These are phyloP conservation scores for Phoxinus dragarum DNA, from an alignment of 2,797 vertebrate genomes.

Conservation along the genomic window DNA sequence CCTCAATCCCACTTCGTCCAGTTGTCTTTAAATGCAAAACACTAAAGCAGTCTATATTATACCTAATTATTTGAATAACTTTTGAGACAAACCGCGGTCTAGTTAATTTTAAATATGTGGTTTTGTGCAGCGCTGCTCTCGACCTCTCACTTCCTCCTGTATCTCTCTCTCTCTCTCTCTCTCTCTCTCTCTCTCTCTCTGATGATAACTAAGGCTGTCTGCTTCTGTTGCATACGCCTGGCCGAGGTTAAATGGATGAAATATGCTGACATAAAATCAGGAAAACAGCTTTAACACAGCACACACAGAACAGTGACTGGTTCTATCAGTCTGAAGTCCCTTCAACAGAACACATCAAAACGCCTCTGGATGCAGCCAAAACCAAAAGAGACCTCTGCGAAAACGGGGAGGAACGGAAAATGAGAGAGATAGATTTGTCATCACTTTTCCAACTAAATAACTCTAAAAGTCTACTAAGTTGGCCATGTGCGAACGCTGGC, in stretches of 20 bases:
- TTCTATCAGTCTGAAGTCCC: slow-evolving; percentile 24
- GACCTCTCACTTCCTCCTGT: not conserved
- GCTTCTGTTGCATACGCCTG: slow-evolving; percentile 29
- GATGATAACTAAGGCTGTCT: slow-evolving; percentile 40
- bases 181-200: slow-evolving; percentile 24
- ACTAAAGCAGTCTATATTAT: not conserved
- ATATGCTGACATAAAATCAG: slow-evolving; percentile 61
- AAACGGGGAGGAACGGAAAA: slow-evolving; percentile 9
- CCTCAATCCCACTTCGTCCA: not conserved
- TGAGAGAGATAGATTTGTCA: slow-evolving; percentile 34
- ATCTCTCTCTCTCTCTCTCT: slow-evolving; percentile 3
- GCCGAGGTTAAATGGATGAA: slow-evolving; percentile 55
- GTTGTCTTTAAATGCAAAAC: not conserved
- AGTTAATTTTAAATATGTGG: not conserved
- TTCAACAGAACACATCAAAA: slow-evolving; percentile 7
- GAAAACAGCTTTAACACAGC: slow-evolving; percentile 25
- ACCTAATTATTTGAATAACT: not conserved
- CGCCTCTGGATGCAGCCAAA: not conserved
- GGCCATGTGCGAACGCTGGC: not conserved
- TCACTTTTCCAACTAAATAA: slow-evolving; percentile 28
- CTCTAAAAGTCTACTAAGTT: slow-evolving; percentile 24
- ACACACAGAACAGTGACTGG: not conserved
- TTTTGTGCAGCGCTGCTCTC: not conserved
- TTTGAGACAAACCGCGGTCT: not conserved
- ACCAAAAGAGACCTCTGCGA: not conserved